These are phyloP conservation scores for Catagonus wagneri DNA, from an alignment of 2,113 vertebrate genomes.

Conservation along the genomic window DNA sequence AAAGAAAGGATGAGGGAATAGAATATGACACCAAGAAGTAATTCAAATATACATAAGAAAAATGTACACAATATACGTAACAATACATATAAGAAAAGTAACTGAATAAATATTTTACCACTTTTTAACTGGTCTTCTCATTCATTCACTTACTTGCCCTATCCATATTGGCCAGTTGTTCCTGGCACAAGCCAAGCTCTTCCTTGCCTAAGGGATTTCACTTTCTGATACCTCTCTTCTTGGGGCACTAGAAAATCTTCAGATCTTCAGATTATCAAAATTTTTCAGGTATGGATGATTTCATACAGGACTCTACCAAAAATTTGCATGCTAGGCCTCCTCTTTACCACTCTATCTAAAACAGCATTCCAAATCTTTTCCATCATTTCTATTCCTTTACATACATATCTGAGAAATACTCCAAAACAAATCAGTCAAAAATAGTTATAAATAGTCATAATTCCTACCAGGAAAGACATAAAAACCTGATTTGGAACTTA, in stretches of 20 bases:
- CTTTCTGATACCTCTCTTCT: background rate
- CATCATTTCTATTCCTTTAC: background rate
- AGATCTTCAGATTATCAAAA: background rate
- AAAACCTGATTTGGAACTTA: background rate
- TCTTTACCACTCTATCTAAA: background rate
- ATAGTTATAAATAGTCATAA: background rate
- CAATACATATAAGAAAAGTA: no score
- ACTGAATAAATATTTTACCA: no score
- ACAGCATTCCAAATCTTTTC: background rate
- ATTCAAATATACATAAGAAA: background rate
- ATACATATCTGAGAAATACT: background rate
- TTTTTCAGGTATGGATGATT: background rate
- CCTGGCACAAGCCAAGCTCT: background rate
- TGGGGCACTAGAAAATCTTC: background rate
- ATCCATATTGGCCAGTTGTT: background rate
- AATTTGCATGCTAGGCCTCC: background rate
- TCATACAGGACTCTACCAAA: background rate
- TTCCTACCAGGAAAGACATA: slow-evolving; percentile 41
- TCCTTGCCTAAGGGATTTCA: background rate
- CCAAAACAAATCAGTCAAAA: background rate
- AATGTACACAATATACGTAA: no score
- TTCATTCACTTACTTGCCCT: background rate
- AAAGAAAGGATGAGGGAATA: background rate
- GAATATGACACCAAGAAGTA: background rate
- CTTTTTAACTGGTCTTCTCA: background rate